Evolutionary conservation across 1,140 invertebrate species (phyloP).

Genomic region (Dreissena polymorpha): DNA sequence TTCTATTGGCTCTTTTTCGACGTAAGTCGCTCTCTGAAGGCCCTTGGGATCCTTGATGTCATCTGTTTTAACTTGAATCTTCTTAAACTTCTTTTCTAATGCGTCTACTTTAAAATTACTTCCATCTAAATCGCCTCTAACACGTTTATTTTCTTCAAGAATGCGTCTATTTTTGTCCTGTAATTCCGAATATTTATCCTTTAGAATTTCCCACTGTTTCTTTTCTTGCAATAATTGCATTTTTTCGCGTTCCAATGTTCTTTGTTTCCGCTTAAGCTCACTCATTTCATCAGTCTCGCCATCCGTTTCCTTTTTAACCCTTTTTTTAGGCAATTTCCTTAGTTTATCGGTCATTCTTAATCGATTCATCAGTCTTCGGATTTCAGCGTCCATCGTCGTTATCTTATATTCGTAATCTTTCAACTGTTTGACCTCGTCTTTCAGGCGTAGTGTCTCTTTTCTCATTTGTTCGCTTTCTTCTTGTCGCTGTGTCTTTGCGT

Average conservation of each 20-base stretch:
- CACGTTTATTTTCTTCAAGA: conserved; percentile 44
- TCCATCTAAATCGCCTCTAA: conserved; percentile 42
- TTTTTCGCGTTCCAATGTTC: conserved; percentile 36
- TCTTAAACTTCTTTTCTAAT: conserved; percentile 35
- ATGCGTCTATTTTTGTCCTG: conserved; percentile 36
- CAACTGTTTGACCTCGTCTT: conserved; percentile 33
- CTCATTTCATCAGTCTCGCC: conserved; percentile 18
- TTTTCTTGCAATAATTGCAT: conserved; percentile 44
- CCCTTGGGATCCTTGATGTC: neutral
- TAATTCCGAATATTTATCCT: conserved; percentile 38
- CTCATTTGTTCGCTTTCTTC: conserved; percentile 51
- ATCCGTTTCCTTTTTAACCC: conserved; percentile 1
- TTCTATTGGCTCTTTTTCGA: conserved; percentile 8
- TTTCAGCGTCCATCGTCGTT: conserved; percentile 46
- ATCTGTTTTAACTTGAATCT: conserved; percentile 14
- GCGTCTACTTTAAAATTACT: conserved; percentile 34
- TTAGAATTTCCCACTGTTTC: conserved; percentile 49
- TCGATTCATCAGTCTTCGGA: conserved; percentile 42
- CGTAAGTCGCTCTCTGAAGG: conserved; percentile 25
- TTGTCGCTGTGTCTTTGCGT: conserved; percentile 22
- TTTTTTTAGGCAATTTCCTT: conserved; percentile 22
- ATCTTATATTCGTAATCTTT: conserved; percentile 49
- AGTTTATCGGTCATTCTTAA: conserved; percentile 31
- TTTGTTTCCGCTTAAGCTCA: conserved; percentile 30
- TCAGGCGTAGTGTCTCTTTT: conserved; percentile 31